Evolutionary conservation across 2,888 invertebrate species (phyloP), one percentile per base, ranked within the genome.

Genomic region (Calameuta pallipes): DNA sequence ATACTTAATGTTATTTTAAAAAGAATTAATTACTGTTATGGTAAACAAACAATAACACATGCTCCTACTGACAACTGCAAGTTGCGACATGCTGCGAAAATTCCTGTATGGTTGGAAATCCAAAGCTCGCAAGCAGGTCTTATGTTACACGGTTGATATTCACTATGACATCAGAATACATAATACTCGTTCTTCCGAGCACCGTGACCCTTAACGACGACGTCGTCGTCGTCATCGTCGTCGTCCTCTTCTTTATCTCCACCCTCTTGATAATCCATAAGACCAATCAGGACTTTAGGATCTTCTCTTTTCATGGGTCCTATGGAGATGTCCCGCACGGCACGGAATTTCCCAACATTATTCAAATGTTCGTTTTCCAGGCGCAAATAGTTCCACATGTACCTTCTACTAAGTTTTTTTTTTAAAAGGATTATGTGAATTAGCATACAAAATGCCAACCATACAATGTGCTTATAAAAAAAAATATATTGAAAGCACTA

Each of bases 351-450:
- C 90, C 95, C 95, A 91, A 95, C 95, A 90, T 95, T 95, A 91
- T 95, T 95, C 74, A 95, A 91, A 88, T 95, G 95, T 87, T 95
- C 95, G 90, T 95, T 95, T 91, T 95, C 95, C 82, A 95, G 90
- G 36, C 95, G 95, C 90, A 95, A 94, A 88, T 94, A 95, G 89
- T 95, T 95, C 95, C 95, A 95, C 4, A 95, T 92, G 91, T 95
- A 95, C 79, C 95, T 90, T 85, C 92, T 92, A 85, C 76, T 76
- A 82, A 84, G 83, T 83, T 83, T 85, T 85, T 81, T 80, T 81
- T 80, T 82, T 36, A 12, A 80, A 56, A 56, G 56, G 9, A 56
- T 56, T 56, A 56, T 56, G 23, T 23, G 56, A 23, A 23, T 56
- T 56, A 56, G 9, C 56, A 23, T 56, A 56, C 9, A 56, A 56